phyloP scores from a whole-genome alignment of 2,797 vertebrate genomes.

The Oreortyx pictus region DNA sequence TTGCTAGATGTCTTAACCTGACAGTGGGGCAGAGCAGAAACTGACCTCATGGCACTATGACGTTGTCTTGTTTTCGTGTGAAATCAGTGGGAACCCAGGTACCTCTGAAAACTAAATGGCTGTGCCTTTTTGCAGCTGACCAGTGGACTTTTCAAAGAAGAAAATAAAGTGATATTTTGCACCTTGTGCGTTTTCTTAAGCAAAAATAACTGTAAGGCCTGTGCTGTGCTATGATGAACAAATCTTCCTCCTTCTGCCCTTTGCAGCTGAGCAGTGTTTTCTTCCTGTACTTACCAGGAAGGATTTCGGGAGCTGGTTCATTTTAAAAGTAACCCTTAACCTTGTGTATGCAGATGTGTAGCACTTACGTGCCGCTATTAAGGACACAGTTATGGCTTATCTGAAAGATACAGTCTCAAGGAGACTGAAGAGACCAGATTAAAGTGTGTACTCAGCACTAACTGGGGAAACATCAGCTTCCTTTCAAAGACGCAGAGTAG shows the following conservation, averaged over 20 bases:
- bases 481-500: not conserved
- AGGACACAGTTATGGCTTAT: not conserved
- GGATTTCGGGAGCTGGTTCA: not conserved
- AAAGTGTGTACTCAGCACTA: not conserved
- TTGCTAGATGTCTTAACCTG: not conserved
- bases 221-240: rapidly evolving
- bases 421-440: not conserved
- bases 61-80: not conserved
- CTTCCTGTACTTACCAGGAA: not conserved
- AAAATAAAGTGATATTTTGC: not conserved
- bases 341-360: not conserved
- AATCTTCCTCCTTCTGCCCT: not conserved
- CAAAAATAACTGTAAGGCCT: not conserved
- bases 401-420: not conserved
- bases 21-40: not conserved
- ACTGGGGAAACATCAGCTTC: not conserved
- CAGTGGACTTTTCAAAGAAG: not conserved
- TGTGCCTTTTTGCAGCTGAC: not conserved
- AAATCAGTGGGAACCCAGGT: not conserved
- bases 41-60: not conserved
- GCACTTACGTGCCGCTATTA: rapidly evolving
- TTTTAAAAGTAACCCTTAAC: not conserved
- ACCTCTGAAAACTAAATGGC: not conserved
- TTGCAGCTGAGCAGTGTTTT: not conserved
- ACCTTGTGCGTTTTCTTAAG: not conserved